Base-by-base conservation (phyloP, 2,797 vertebrate species). In the Lepidocolaptes lacrymiger region DNA sequence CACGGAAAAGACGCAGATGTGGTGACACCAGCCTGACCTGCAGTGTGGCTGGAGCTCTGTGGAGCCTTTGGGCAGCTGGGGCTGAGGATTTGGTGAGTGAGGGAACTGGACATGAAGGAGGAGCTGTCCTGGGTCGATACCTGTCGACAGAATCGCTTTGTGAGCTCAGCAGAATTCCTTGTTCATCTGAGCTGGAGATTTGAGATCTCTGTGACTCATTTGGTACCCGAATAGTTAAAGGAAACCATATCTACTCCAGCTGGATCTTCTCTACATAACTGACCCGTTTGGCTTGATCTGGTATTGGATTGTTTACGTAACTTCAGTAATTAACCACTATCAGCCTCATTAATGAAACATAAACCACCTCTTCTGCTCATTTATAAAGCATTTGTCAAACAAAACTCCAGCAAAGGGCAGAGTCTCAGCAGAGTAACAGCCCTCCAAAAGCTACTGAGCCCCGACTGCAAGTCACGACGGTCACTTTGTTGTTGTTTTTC, bases 341-440 rank as follows among this genome's bases (percentile, higher is more conserved):
- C 98, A 92, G 96, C 91, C 97, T 98, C 98, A 97, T 98, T 98
- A 98, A 98, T 98, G 97, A 98, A 98, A 98, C 97, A 98, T 98
- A 98, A 98, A 98, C 97, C 97, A 97, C 97, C 97, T 97, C 97
- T 96, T 94, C 89, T 96, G 93, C 80, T 97, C 97, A 97, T 98
- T 98, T 98, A 96, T 98, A 97, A 98, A 97, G 97, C 68, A 85
- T 96, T 97, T 98, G 97, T 98, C 97, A 98, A 97, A 97, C 94
- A 96, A 97, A 98, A 97, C 92, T 98, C 98, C 97, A 98, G 98
- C 97, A 97, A 94, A 97, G 97, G 95, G 95, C 95, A 97, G 91
- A 77, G 96, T 98, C 95, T 97, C 94, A 97, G 85, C 93, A 95
- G 93, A 97, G 92, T 66, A 96, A 93, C 73, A 90, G 85, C 63